A percentile compares a stretch with the other conserved stretches of the same genome.
Conservation (phyloP, 2,113 vertebrate species). For the Caranx melampygus region DNA sequence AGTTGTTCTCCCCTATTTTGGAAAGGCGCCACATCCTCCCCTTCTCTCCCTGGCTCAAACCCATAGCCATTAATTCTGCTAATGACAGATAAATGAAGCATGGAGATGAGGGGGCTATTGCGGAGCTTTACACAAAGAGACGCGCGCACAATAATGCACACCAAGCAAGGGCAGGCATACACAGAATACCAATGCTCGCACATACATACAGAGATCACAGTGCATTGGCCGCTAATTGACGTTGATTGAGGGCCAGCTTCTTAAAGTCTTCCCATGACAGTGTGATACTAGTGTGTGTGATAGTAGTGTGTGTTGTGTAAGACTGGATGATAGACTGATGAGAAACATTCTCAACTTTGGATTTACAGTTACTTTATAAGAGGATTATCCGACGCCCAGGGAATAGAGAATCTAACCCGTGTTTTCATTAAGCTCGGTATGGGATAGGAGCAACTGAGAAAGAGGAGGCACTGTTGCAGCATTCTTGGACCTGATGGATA, state of each 20-base stretch:
- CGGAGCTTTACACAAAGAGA: constrained; percentile 25
- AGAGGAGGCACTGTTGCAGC: constrained; percentile 28
- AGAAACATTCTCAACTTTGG: constrained; percentile 52
- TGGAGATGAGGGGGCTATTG: constrained; percentile 59
- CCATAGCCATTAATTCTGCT: constrained; percentile 76
- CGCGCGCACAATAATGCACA: constrained; percentile 12
- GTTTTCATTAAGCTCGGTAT: constrained; percentile 58
- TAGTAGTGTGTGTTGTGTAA: constrained; percentile 24
- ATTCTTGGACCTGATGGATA: constrained; percentile 39
- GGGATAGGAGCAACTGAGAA: constrained; percentile 35
- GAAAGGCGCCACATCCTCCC: constrained; percentile 58
- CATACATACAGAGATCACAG: constrained; percentile 34
- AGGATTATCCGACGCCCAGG: constrained; percentile 63
- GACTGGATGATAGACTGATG: constrained; percentile 50
- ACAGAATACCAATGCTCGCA: not conserved
- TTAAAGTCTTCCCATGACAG: constrained; percentile 23
- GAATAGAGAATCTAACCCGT: constrained; percentile 53
- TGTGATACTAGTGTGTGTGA: not conserved
- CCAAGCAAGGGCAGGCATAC: constrained; percentile 3
- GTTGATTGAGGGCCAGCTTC: constrained; percentile 61
- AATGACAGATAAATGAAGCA: constrained; percentile 81
- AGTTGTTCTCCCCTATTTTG: constrained; percentile 46
- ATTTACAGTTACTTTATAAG: constrained; percentile 65
- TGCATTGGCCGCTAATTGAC: constrained; percentile 65
- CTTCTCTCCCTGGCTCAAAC: constrained; percentile 61